Evolutionary conservation across 2,797 vertebrate genomes (phyloP).

Genomic region (Clarias fuscus): DNA sequence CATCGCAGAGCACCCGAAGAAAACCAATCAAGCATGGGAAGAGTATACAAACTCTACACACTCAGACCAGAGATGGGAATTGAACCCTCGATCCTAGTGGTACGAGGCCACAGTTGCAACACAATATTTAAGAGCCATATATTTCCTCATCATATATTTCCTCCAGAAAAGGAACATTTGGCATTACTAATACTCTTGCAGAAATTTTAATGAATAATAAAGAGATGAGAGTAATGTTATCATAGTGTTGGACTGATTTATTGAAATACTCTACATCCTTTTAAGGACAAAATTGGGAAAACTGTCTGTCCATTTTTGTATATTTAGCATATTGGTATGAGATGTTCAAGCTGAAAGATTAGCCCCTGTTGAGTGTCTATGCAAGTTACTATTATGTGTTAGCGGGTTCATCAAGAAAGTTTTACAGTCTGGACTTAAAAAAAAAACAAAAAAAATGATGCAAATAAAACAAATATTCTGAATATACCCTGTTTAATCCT

Average conservation of each 20-base stretch:
- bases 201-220: no score
- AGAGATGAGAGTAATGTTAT: no score
- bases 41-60: no score
- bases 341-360: background rate
- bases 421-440: background rate
- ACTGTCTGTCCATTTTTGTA: no score
- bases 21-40: no score
- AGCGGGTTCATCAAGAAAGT: background rate
- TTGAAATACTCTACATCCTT: no score
- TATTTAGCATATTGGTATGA: background rate
- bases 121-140: background rate
- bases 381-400: background rate
- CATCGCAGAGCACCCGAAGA: no score
- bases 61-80: no score
- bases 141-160: background rate
- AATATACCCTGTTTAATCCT: background rate
- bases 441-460: background rate
- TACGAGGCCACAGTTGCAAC: no score
- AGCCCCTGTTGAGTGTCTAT: background rate
- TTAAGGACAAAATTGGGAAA: no score
- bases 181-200: background rate
- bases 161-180: background rate
- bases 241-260: no score
- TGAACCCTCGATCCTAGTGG: no score
- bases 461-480: background rate